These are phyloP conservation scores for Polymixis flavicincta DNA, from an alignment of 2,888 invertebrate genomes.

Conservation along the genomic window DNA sequence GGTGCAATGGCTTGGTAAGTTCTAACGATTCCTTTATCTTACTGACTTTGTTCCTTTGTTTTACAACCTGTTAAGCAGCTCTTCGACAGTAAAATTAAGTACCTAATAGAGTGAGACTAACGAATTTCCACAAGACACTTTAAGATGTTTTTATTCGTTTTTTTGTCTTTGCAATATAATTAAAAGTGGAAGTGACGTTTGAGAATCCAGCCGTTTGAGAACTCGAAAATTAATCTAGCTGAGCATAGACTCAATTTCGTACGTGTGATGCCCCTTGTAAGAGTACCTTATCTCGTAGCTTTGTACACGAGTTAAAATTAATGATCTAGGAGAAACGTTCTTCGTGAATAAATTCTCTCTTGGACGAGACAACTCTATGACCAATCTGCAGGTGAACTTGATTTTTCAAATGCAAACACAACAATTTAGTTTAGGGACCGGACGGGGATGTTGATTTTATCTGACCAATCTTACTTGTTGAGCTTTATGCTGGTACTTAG, in stretches of 20 bases:
- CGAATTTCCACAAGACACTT: neutral
- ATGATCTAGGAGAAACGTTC: slow-evolving; percentile 7
- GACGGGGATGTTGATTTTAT: neutral
- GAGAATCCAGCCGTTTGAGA: neutral
- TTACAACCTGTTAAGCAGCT: neutral
- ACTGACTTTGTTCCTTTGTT: neutral
- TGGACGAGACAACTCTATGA: slow-evolving; percentile 3
- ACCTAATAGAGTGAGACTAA: neutral
- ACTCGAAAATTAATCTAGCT: neutral
- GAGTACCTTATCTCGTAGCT: slow-evolving; percentile 11
- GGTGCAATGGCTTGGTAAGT: too few relatives aligned
- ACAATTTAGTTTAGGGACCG: neutral
- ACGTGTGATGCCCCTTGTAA: slow-evolving; percentile 15
- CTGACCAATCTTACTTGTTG: neutral
- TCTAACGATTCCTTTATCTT: neutral
- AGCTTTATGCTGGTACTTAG: neutral
- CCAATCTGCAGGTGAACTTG: slow-evolving; percentile 29
- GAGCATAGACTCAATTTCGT: neutral
- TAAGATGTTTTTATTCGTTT: neutral
- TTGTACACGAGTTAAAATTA: slow-evolving; percentile 39
- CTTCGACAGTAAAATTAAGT: too few relatives aligned
- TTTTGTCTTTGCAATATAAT: neutral
- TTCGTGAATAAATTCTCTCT: slow-evolving; percentile 31
- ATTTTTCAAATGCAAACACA: slow-evolving; percentile 20
- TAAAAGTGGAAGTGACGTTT: neutral